A percentile compares a stretch with the other conserved stretches of the same genome.
phyloP scores from a whole-genome alignment of 2,113 vertebrate species.

The Piprites chloris region DNA sequence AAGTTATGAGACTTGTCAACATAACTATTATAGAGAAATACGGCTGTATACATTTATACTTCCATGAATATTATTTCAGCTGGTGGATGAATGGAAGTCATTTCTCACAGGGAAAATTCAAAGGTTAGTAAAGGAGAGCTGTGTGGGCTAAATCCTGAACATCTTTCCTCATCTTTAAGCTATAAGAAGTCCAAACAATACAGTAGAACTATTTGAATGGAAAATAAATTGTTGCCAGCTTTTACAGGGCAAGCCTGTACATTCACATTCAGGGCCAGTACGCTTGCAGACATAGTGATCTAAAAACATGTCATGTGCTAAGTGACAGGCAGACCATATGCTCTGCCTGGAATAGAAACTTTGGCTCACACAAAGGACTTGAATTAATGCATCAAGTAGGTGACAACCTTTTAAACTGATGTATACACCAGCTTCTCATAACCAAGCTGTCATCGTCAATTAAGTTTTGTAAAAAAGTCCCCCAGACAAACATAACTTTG shows the following conservation, averaged over 20 bases:
- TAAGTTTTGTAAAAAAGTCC: slow-evolving; percentile 43
- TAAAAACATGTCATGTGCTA: slow-evolving; percentile 63
- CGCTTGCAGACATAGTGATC: slow-evolving; percentile 19
- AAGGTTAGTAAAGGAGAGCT: slow-evolving; percentile 11
- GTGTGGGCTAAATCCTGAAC: neutral
- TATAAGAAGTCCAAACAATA: neutral
- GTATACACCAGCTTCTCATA: slow-evolving; percentile 62
- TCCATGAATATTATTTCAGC: slow-evolving; percentile 20
- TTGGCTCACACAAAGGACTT: slow-evolving; percentile 46
- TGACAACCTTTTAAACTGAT: slow-evolving; percentile 72
- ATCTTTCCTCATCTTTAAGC: slow-evolving; percentile 12
- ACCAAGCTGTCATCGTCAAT: slow-evolving; percentile 66
- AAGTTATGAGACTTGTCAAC: slow-evolving; percentile 16
- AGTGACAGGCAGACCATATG: slow-evolving; percentile 62
- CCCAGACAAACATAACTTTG: slow-evolving; percentile 59
- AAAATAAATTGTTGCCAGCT: neutral
- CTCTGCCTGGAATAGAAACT: slow-evolving; percentile 58
- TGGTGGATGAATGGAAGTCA: neutral
- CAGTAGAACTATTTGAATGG: neutral
- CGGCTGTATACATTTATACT: neutral
- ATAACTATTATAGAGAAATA: slow-evolving; percentile 25
- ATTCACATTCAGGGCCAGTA: slow-evolving; percentile 42
- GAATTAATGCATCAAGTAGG: slow-evolving; percentile 67
- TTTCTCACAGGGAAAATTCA: slow-evolving; percentile 48
- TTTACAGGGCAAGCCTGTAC: neutral